A percentile compares a stretch with the other conserved stretches of the same genome.
Conservation (phyloP, 2,797 vertebrate genomes). For the Semotilus atromaculatus region DNA sequence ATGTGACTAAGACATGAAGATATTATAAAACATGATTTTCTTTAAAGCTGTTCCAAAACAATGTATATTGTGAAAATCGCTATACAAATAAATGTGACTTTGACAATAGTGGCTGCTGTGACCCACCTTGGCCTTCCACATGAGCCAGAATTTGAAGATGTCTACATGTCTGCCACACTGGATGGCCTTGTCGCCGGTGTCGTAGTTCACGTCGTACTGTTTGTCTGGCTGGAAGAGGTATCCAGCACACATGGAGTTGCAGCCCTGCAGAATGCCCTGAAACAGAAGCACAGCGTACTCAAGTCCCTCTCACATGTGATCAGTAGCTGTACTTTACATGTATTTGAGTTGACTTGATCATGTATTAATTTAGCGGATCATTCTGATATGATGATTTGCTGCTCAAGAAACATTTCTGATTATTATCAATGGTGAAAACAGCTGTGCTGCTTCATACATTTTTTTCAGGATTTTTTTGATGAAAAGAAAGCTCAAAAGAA, state of each 20-base stretch:
- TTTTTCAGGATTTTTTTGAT: too few relatives aligned
- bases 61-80: neutral
- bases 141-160: conserved; percentile 99
- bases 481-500: too few relatives aligned
- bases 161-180: conserved; percentile 98
- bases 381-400: neutral
- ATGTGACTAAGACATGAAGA: neutral
- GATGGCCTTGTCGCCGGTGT: conserved; percentile 97
- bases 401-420: neutral
- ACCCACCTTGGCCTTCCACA: conserved; percentile 97
- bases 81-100: neutral
- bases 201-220: conserved; percentile 95
- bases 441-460: neutral
- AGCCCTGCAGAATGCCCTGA: conserved; percentile 92
- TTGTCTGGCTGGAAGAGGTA: conserved; percentile 99
- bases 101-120: too few relatives aligned
- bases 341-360: too few relatives aligned
- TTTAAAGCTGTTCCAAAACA: neutral
- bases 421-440: neutral
- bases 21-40: neutral
- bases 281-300: neutral
- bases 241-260: conserved; percentile 98
- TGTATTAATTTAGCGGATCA: neutral
- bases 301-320: neutral
- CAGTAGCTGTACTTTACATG: too few relatives aligned